Conservation (phyloP, 2,797 vertebrate genomes). For the Capromys pilorides region DNA sequence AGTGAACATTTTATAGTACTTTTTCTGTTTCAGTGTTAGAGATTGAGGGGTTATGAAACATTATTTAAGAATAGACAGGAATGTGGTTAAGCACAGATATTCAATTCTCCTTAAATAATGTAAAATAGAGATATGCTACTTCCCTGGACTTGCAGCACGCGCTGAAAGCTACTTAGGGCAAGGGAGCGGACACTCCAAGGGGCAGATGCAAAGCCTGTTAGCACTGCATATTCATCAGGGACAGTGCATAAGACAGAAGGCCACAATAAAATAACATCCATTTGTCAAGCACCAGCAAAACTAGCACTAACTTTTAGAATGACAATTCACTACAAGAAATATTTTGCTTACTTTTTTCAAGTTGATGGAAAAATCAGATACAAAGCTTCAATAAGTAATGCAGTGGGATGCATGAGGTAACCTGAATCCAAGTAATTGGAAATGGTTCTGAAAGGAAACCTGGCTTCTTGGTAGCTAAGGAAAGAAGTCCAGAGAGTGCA, state of each 20-base stretch:
- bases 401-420: background rate
- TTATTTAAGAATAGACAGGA: background rate
- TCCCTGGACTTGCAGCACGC: background rate
- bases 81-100: background rate
- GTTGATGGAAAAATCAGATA: background rate
- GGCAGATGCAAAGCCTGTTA: background rate
- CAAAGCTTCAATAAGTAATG: background rate
- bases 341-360: background rate
- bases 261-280: background rate
- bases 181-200: background rate
- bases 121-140: background rate
- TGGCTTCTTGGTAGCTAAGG: background rate
- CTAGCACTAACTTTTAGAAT: background rate
- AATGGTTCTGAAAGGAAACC: background rate
- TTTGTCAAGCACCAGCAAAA: background rate
- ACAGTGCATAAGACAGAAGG: background rate
- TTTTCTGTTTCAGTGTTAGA: background rate
- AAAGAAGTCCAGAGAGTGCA: background rate
- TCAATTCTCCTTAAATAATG: conserved; percentile 11
- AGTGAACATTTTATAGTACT: background rate
- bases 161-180: background rate
- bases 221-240: background rate
- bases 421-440: background rate
- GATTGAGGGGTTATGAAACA: background rate
- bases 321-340: background rate